Percentiles rank a stretch among this genome's conserved stretches.
Conservation (phyloP, 2,113 vertebrate species). For the Chaenocephalus aceratus region DNA sequence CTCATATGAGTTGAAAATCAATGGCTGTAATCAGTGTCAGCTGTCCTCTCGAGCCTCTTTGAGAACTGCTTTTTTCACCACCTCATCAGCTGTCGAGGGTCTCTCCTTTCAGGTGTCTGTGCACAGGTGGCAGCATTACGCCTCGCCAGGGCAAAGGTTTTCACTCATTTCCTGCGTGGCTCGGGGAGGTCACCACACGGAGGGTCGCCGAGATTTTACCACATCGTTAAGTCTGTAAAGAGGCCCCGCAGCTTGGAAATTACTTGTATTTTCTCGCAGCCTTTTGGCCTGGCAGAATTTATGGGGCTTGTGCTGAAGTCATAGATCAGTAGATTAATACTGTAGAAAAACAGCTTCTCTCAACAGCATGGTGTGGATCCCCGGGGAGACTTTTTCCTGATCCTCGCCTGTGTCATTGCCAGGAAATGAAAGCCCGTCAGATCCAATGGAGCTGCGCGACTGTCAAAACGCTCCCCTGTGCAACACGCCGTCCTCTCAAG, state of each 20-base stretch:
- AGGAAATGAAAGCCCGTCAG: conserved; percentile 58
- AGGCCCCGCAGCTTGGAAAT: conserved; percentile 28
- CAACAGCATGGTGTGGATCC: conserved; percentile 43
- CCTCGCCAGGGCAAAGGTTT: conserved; percentile 36
- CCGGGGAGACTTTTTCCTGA: conserved; percentile 42
- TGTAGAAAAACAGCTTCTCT: conserved; percentile 64
- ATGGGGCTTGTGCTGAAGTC: conserved; percentile 57
- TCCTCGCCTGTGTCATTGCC: conserved; percentile 56
- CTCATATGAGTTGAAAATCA: conserved; percentile 40
- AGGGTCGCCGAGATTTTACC: conserved; percentile 8
- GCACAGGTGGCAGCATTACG: conserved; percentile 1
- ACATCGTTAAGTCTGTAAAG: conserved; percentile 10
- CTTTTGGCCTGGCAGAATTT: conserved; percentile 34
- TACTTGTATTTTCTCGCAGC: conserved; percentile 27
- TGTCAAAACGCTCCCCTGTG: conserved; percentile 69
- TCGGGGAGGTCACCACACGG: conserved; percentile 18
- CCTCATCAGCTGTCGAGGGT: conserved; percentile 57
- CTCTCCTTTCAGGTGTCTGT: neutral
- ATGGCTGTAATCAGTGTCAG: conserved; percentile 41
- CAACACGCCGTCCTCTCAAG: conserved; percentile 51
- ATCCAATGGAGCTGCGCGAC: conserved; percentile 48
- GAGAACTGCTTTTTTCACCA: conserved; percentile 41
- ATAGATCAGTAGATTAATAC: conserved; percentile 71
- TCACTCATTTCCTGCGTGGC: conserved; percentile 49
- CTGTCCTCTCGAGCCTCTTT: conserved; percentile 41